Conservation (phyloP, 1,140 invertebrate species). For the Pomacea maculata region DNA sequence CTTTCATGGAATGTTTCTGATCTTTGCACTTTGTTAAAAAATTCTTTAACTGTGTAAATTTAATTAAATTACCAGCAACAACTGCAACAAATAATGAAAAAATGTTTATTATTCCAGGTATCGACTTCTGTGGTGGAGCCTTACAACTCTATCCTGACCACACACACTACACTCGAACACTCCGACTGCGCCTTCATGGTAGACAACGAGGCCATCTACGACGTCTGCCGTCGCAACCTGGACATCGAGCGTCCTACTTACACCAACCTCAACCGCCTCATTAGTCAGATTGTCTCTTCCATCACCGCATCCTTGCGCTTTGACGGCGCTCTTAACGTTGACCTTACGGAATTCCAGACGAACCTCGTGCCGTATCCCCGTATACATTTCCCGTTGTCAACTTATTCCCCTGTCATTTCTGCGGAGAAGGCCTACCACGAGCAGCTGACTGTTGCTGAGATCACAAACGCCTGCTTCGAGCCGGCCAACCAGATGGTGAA, state of each 20-base stretch:
- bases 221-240: constrained; percentile 83
- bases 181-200: constrained; percentile 65
- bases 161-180: constrained; percentile 54
- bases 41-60: background rate
- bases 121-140: constrained; percentile 65
- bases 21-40: too few relatives aligned
- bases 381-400: constrained; percentile 48
- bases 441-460: constrained; percentile 74
- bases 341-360: constrained; percentile 69
- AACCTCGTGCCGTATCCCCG: constrained; percentile 65
- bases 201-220: constrained; percentile 89
- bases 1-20: background rate
- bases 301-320: constrained; percentile 75
- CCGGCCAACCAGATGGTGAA: constrained; percentile 90
- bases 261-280: constrained; percentile 63
- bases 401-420: constrained; percentile 43
- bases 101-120: constrained; percentile 71
- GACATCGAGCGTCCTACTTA: constrained; percentile 77
- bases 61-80: background rate
- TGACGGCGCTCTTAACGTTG: constrained; percentile 83
- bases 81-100: background rate
- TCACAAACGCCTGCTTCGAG: constrained; percentile 80
- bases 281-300: constrained; percentile 70
- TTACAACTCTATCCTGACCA: constrained; percentile 66
- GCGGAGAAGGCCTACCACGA: constrained; percentile 55